Percentiles rank a stretch among this genome's conserved stretches.
Evolutionary conservation across 2,888 invertebrate species (phyloP).

Genomic region (Meganola albula): DNA sequence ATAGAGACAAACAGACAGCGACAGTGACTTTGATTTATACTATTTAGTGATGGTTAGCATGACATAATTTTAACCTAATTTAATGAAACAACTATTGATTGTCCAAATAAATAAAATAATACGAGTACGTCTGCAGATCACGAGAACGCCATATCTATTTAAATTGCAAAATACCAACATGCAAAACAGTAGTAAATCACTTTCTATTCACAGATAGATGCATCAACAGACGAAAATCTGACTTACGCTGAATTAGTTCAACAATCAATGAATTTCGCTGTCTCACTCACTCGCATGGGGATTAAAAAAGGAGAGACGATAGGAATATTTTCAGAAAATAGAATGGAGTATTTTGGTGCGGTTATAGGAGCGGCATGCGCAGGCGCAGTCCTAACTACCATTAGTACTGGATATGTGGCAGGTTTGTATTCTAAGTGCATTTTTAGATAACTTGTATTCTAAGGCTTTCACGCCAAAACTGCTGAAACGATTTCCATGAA

Average conservation of each 20-base stretch:
- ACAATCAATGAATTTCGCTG: conserved; percentile 49
- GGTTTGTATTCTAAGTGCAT: conserved; percentile 26
- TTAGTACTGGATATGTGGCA: conserved; percentile 44
- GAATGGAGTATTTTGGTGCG: conserved; percentile 46
- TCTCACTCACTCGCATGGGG: conserved; percentile 53
- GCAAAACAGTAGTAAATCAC: no score
- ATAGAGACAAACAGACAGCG: no score
- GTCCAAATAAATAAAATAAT: no score
- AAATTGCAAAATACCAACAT: no score
- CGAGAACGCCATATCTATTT: no score
- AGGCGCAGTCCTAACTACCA: conserved; percentile 45
- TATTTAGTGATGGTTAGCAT: background rate
- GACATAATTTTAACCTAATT: no score
- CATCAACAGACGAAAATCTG: conserved; percentile 37
- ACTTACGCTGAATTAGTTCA: conserved; percentile 45
- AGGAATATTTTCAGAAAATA: conserved; percentile 53
- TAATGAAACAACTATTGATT: no score
- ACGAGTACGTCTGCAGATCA: no score
- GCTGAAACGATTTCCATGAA: no score
- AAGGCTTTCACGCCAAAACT: no score
- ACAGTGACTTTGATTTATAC: background rate
- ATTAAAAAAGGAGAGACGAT: conserved; percentile 54
- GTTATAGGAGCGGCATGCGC: conserved; percentile 41
- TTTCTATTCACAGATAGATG: no score
- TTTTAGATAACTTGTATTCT: background rate